Conservation (phyloP, 2,888 invertebrate species). For the Platypus cylindrus region DNA sequence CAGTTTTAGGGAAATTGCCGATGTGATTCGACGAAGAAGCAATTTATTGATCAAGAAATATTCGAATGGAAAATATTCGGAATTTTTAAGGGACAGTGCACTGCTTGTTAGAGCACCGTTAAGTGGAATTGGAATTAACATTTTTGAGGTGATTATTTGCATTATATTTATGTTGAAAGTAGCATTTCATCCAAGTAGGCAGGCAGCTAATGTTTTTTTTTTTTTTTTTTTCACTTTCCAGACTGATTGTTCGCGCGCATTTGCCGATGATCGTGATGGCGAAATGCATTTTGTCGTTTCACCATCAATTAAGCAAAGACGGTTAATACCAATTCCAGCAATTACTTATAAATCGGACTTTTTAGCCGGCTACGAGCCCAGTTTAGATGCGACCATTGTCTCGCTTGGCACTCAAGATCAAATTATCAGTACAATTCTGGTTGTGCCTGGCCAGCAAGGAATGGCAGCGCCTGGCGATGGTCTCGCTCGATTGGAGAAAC, state of each 20-base stretch:
- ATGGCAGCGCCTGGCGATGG: conserved; percentile 68
- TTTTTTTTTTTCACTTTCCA: too few species aligned
- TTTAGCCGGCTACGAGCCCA: conserved; percentile 73
- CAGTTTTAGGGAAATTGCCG: conserved; percentile 69
- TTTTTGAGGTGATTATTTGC: conserved; percentile 59
- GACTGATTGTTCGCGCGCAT: conserved; percentile 66
- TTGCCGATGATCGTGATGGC: conserved; percentile 66
- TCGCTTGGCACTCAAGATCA: conserved; percentile 60
- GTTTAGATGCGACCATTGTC: conserved; percentile 71
- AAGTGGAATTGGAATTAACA: conserved; percentile 69
- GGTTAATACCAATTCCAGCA: conserved; percentile 73
- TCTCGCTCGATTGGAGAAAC: conserved; percentile 57
- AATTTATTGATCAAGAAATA: conserved; percentile 68
- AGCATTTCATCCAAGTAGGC: conserved; percentile 4
- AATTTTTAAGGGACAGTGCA: conserved; percentile 61
- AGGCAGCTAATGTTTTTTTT: too few species aligned
- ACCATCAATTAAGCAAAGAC: conserved; percentile 64
- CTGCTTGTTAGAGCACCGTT: conserved; percentile 63
- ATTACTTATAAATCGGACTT: conserved; percentile 65
- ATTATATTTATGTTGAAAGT: conserved; percentile 2
- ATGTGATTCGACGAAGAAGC: conserved; percentile 67
- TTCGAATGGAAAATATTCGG: conserved; percentile 62
- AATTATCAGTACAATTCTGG: conserved; percentile 63
- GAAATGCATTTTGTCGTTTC: conserved; percentile 79
- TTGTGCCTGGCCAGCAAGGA: conserved; percentile 79